Percentiles rank a stretch among this genome's conserved stretches.
Evolutionary conservation across 2,113 vertebrate genomes (phyloP).

Genomic region (Platichthys stellatus): DNA sequence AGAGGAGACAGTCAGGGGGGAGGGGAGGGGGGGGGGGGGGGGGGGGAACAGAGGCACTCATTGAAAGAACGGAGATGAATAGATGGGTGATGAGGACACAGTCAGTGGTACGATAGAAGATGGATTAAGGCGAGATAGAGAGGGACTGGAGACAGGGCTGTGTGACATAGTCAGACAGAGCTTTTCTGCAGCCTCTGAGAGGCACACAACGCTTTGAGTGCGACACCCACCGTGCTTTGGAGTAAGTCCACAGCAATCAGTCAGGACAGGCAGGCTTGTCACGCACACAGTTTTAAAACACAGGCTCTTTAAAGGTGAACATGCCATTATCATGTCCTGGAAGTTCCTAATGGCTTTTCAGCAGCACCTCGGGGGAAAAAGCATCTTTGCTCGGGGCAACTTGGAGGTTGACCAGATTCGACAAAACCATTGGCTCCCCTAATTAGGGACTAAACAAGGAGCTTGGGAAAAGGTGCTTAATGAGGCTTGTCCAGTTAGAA

Average conservation of each 20-base stretch:
- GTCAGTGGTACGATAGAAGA: slow-evolving; percentile 54
- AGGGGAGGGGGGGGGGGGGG: not conserved
- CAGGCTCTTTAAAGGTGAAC: slow-evolving; percentile 36
- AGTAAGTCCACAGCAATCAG: slow-evolving; percentile 42
- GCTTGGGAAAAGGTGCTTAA: slow-evolving; percentile 64
- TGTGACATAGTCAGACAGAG: slow-evolving; percentile 50
- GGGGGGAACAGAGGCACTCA: slow-evolving; percentile 42
- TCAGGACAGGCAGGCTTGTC: slow-evolving; percentile 28
- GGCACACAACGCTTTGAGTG: slow-evolving; percentile 24
- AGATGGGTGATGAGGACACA: slow-evolving; percentile 51
- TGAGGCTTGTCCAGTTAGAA: slow-evolving; percentile 65
- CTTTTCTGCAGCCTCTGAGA: not conserved
- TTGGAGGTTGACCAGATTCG: slow-evolving; percentile 65
- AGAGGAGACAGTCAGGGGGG: slow-evolving; percentile 24
- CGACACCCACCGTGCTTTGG: slow-evolving; percentile 41
- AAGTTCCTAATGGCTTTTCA: slow-evolving; percentile 44
- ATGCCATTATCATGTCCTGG: slow-evolving; percentile 38
- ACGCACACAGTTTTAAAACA: not conserved
- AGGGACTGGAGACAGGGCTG: slow-evolving; percentile 30
- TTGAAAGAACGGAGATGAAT: slow-evolving; percentile 58
- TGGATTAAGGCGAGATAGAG: slow-evolving; percentile 57
- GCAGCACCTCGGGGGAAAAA: slow-evolving; percentile 28
- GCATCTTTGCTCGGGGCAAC: slow-evolving; percentile 36
- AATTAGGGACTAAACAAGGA: slow-evolving; percentile 69
- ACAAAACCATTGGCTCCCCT: slow-evolving; percentile 55